Evolutionary conservation across 2,797 vertebrate species (phyloP), one percentile per base, ranked within the genome.

Genomic region (Gymnoscopelus microlampas): DNA sequence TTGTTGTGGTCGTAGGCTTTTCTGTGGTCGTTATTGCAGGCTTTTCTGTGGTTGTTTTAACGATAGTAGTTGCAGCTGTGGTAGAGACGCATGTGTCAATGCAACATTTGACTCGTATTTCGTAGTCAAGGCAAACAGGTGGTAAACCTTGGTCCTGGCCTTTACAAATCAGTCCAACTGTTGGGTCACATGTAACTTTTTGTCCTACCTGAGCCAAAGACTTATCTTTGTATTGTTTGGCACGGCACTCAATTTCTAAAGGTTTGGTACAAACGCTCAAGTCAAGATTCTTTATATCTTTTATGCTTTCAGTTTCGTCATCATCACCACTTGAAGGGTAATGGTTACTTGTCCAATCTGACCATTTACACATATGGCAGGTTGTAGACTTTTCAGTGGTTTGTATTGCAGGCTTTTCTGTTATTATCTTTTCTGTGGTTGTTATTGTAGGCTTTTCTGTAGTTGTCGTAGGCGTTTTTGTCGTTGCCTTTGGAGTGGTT

Each of bases 61-160:
- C 5, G 32, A 35, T 23, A 57, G 67, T 3, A 9, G 32, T 44
- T 15, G 60, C 64, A 32, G 29, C 29, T 47, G 12, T 48, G 47
- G 39, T 32, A 32, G 29, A 32, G 29, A 32, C 29, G 23, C 12
- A 1, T 0, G 19, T 66, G 68, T 88, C 0, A 44, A 5, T 13
- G 58, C 95, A 96, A 68, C 95, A 96, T 12, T 63, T 60, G 0
- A 95, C 54, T 73, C 78, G 84, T 23, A 97, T 92, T 90, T 97
- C 88, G 13, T 95, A 96, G 59, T 96, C 92, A 3, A 66, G n/a
- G 72, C 95, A 96, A 0, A 3, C 29, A 61, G 0, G 60, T 79
- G 2, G 88, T 68, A 0, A 0, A 1, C 0, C 6, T 74, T 85
- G 68, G 0, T 85, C 62, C 54, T 35, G 60, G 78, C 96, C 94